Evolutionary conservation across 2,113 vertebrate species (phyloP).

Genomic region (Noturus placidus): DNA sequence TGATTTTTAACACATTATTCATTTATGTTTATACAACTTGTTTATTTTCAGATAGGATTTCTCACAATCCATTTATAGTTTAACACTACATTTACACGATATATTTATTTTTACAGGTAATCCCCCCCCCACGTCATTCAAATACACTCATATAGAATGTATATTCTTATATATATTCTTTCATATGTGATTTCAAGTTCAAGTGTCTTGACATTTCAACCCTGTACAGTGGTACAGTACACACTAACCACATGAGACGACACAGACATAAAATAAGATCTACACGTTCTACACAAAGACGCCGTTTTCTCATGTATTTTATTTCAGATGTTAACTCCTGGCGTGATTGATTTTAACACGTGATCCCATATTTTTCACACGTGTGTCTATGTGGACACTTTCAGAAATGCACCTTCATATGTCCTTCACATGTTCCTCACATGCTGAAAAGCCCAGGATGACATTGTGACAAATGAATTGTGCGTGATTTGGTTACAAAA

Average conservation of each 20-base stretch:
- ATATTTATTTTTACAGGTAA: not conserved
- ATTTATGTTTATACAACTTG: not conserved
- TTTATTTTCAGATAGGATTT: not conserved
- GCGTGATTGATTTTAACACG: not conserved
- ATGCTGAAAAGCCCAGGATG: not conserved
- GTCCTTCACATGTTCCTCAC: not conserved
- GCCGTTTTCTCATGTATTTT: not conserved
- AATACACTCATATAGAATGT: too few species aligned
- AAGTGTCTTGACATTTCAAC: too few species aligned
- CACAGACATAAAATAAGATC: too few species aligned
- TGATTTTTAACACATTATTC: not conserved
- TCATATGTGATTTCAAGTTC: not conserved
- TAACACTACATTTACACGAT: not conserved
- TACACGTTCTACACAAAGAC: too few species aligned
- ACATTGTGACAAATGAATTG: not conserved
- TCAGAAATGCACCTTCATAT: not conserved
- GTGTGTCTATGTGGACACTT: not conserved
- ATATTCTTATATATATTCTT: too few species aligned
- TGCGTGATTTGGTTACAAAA: slow-evolving; percentile 18
- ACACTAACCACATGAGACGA: too few species aligned
- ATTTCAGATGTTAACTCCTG: not conserved
- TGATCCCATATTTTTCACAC: not conserved
- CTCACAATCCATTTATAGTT: not conserved
- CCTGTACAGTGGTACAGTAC: too few species aligned
- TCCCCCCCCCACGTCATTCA: too few species aligned